Conservation (phyloP, 2,797 vertebrate genomes). For the Acanthis flammea region DNA sequence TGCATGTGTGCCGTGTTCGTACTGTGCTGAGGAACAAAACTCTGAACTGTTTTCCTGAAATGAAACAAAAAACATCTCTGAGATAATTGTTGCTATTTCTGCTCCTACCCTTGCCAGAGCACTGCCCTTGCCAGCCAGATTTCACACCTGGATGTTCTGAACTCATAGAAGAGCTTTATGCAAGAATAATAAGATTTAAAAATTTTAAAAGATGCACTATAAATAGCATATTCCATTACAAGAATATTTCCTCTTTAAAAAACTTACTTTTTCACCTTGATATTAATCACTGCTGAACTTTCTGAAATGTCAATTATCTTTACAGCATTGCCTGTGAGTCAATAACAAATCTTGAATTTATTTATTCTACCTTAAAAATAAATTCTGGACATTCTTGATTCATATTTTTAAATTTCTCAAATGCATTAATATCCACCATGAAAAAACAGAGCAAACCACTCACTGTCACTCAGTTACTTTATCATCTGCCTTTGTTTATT, state of each 20-base stretch:
- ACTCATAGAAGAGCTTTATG: conserved; percentile 1
- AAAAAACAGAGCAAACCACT: conserved; percentile 4
- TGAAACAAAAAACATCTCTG: not conserved
- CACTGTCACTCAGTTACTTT: conserved; percentile 15
- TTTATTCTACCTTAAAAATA: not conserved
- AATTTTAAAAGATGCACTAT: conserved; percentile 40
- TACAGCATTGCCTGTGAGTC: not conserved
- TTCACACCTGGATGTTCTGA: conserved; percentile 6
- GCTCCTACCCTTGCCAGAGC: not conserved
- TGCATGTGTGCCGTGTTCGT: conserved; percentile 95
- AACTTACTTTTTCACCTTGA: not conserved
- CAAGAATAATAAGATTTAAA: conserved; percentile 52
- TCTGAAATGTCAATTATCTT: not conserved
- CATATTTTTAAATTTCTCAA: not conserved
- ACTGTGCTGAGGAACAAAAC: conserved; percentile 98
- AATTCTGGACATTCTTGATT: not conserved
- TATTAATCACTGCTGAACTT: conserved; percentile 5
- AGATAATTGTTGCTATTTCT: conserved; percentile 22
- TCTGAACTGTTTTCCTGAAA: conserved; percentile 94
- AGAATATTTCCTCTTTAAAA: conserved; percentile 20
- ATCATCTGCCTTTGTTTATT: conserved; percentile 35
- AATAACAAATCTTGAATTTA: not conserved
- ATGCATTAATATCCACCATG: not conserved
- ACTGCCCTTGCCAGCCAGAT: not conserved
- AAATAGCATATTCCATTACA: conserved; percentile 47